Evolutionary conservation across 2,797 vertebrate species (phyloP).

Genomic region (Decapterus maruadsi): DNA sequence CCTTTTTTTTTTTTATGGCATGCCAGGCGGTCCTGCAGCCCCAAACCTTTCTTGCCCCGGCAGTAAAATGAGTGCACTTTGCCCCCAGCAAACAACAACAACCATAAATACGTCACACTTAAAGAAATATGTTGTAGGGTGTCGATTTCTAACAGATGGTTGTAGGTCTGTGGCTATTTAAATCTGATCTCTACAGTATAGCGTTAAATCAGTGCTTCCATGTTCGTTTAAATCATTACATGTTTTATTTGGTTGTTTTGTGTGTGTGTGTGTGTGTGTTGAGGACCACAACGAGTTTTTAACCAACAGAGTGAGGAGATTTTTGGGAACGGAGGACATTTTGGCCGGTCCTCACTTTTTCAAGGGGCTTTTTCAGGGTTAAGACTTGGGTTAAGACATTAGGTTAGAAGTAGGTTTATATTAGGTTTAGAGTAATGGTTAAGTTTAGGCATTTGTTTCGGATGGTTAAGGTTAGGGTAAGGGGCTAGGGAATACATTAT

Average conservation of each 20-base stretch:
- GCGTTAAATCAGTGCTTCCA: not conserved
- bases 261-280: too few relatives aligned
- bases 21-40: slow-evolving; percentile 7
- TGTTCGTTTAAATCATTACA: not conserved
- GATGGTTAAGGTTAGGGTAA: too few relatives aligned
- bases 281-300: too few relatives aligned
- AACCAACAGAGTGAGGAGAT: too few relatives aligned
- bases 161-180: not conserved
- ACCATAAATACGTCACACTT: slow-evolving; percentile 62
- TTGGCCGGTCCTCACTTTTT: too few relatives aligned
- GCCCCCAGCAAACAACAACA: slow-evolving; percentile 50
- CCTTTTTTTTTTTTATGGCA: slow-evolving; percentile 7
- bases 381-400: too few relatives aligned
- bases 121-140: slow-evolving; percentile 29
- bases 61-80: slow-evolving; percentile 58
- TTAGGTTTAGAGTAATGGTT: too few relatives aligned
- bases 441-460: too few relatives aligned
- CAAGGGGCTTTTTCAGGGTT: too few relatives aligned
- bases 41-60: slow-evolving; percentile 28
- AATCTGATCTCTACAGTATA: not conserved
- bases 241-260: not conserved
- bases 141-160: slow-evolving; percentile 26
- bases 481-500: too few relatives aligned
- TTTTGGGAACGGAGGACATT: too few relatives aligned
- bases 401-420: too few relatives aligned